Evolutionary conservation across 1,140 invertebrate species (phyloP).

Genomic region (Trachelipus rathkii): DNA sequence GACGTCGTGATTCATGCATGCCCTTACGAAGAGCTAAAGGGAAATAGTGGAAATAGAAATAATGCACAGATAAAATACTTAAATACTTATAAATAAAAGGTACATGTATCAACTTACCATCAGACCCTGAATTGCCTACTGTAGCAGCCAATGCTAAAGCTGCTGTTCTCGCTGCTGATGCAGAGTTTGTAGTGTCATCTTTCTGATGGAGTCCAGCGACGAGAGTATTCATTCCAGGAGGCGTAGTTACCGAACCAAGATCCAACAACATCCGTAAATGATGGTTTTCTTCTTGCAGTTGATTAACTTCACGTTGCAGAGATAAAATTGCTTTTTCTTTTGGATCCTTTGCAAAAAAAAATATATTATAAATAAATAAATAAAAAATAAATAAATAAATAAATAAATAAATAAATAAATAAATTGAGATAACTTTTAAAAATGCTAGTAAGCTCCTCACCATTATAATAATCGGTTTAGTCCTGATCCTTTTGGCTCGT

Average conservation of each 20-base stretch:
- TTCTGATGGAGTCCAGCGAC: neutral
- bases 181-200: neutral
- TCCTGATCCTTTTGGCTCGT: constrained; percentile 78
- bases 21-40: neutral
- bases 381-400: constrained; percentile 27
- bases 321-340: constrained; percentile 84
- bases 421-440: constrained; percentile 43
- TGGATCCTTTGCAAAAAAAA: constrained; percentile 65
- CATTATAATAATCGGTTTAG: constrained; percentile 88
- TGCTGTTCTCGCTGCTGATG: neutral
- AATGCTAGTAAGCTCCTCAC: constrained; percentile 62
- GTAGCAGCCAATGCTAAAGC: neutral
- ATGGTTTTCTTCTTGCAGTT: constrained; percentile 86
- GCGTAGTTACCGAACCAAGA: constrained; percentile 25
- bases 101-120: neutral
- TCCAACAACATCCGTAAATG: constrained; percentile 58
- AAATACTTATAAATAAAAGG: neutral
- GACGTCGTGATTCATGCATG: constrained; percentile 24
- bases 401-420: constrained; percentile 1
- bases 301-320: constrained; percentile 79
- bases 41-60: neutral
- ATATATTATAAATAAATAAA: neutral
- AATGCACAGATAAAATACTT: neutral
- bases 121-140: neutral
- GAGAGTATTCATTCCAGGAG: neutral